phyloP scores from a whole-genome alignment of 2,113 vertebrate genomes.

The Poeciliopsis occidentalis region DNA sequence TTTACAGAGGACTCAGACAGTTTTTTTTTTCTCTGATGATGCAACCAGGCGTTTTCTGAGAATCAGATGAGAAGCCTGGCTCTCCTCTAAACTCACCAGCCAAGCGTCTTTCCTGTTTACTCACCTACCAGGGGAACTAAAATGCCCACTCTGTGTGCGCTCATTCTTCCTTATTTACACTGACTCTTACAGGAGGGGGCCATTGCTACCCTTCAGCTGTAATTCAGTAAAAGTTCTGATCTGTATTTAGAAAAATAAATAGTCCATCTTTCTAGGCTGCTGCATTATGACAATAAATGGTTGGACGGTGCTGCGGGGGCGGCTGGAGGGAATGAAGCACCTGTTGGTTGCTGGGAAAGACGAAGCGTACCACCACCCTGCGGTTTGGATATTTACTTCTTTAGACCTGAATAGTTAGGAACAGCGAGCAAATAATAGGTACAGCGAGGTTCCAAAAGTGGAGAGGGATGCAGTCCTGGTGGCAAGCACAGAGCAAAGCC shows the following conservation, averaged over 20 bases:
- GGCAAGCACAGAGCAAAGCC: constrained; percentile 50
- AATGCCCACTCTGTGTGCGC: constrained; percentile 74
- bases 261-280: constrained; percentile 66
- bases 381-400: constrained; percentile 72
- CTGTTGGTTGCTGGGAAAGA: constrained; percentile 75
- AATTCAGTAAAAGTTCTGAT: constrained; percentile 79
- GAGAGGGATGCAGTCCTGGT: constrained; percentile 58
- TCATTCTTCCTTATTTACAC: constrained; percentile 75
- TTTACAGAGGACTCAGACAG: constrained; percentile 49
- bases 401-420: constrained; percentile 66
- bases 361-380: constrained; percentile 61
- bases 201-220: constrained; percentile 76
- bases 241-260: constrained; percentile 80
- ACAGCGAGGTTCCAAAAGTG: constrained; percentile 47
- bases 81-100: constrained; percentile 41
- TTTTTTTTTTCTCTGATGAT: constrained; percentile 56
- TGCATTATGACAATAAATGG: constrained; percentile 76
- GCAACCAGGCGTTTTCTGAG: constrained; percentile 53
- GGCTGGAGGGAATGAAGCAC: constrained; percentile 63
- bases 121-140: constrained; percentile 72
- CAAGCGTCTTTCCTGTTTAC: constrained; percentile 79
- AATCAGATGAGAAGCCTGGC: constrained; percentile 31
- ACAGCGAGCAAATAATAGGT: constrained; percentile 73
- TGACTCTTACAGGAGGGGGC: constrained; percentile 69
- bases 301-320: constrained; percentile 30